Evolutionary conservation across 2,113 vertebrate species (phyloP).

Genomic region (Nesospiza acunhae): DNA sequence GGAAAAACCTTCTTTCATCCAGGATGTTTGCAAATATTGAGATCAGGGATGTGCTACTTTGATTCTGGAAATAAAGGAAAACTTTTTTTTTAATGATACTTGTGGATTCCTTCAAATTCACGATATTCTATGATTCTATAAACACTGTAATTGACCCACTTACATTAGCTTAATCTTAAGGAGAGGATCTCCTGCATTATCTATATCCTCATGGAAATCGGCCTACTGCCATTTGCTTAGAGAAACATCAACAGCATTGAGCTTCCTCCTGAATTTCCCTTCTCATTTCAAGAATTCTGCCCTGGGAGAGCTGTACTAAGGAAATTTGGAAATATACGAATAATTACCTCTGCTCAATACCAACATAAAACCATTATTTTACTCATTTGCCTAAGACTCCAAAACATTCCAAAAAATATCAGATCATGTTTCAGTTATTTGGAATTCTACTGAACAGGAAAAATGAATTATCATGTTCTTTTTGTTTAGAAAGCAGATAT

Average conservation of each 20-base stretch:
- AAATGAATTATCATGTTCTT: background rate
- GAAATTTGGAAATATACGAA: background rate
- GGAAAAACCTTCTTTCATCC: background rate
- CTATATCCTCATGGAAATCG: rapidly evolving
- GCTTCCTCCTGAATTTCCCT: background rate
- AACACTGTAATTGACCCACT: background rate
- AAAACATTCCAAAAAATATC: background rate
- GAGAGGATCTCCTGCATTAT: background rate
- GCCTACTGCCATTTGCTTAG: background rate
- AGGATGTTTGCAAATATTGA: background rate
- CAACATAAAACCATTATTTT: background rate
- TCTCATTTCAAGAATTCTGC: background rate
- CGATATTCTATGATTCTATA: background rate
- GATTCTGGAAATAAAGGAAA: background rate
- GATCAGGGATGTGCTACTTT: background rate
- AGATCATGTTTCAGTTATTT: background rate
- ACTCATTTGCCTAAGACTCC: background rate
- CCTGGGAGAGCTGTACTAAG: background rate
- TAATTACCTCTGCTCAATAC: background rate
- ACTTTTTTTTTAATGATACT: background rate
- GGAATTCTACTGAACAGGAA: background rate
- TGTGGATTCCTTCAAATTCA: background rate
- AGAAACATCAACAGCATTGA: background rate
- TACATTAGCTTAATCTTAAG: background rate
- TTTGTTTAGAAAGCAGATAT: background rate